Evolutionary conservation across 2,888 invertebrate species (phyloP).

Genomic region (Venusia cambrica): DNA sequence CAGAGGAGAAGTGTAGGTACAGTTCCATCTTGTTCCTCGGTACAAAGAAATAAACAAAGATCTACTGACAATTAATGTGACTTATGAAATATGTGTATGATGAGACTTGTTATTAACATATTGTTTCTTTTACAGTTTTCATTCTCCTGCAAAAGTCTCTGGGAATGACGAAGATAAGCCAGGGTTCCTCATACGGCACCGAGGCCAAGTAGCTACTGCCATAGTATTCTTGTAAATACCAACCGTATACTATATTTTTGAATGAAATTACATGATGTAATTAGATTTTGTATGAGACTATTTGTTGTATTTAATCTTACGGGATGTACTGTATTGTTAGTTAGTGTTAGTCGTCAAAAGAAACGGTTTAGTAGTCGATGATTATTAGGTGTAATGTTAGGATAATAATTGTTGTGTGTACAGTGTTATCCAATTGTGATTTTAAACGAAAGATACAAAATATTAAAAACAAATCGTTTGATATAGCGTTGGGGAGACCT

Average conservation of each 20-base stretch:
- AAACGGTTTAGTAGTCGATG: constrained; percentile 27
- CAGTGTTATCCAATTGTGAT: constrained; percentile 33
- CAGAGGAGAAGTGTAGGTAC: no score
- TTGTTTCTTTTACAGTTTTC: constrained; percentile 84
- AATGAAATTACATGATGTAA: constrained; percentile 28
- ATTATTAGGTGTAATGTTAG: constrained; percentile 23
- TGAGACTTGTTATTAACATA: no score
- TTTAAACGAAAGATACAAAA: constrained; percentile 28
- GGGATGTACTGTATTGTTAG: constrained; percentile 23
- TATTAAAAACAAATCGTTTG: constrained; percentile 21
- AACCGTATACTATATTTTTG: constrained; percentile 31
- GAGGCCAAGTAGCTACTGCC: constrained; percentile 68
- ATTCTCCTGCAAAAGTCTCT: constrained; percentile 89
- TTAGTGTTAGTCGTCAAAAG: constrained; percentile 30
- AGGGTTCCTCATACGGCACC: constrained; percentile 90
- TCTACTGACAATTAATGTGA: no score
- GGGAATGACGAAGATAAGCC: constrained; percentile 91
- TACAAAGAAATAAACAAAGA: no score
- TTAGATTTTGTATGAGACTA: constrained; percentile 31
- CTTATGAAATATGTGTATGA: no score
- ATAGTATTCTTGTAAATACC: constrained; percentile 28
- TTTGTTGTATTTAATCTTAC: constrained; percentile 25
- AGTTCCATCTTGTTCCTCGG: no score
- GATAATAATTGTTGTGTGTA: constrained; percentile 29
- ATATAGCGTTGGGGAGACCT: no score